Evolutionary conservation across 2,113 vertebrate genomes (phyloP).

Genomic region (Myotis lucifugus): DNA sequence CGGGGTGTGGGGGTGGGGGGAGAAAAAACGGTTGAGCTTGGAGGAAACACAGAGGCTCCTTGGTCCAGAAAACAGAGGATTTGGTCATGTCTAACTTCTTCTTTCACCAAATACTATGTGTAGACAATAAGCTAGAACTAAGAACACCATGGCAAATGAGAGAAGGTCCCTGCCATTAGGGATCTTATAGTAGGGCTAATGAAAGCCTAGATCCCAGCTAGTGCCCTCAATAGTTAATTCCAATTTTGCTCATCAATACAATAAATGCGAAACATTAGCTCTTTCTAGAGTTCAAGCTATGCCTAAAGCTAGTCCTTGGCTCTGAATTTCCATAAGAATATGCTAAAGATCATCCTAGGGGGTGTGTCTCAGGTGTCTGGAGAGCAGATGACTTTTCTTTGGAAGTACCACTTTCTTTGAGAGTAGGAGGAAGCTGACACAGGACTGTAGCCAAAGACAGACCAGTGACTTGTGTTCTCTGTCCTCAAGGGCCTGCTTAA

Average conservation of each 20-base stretch:
- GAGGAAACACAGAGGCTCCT: neutral
- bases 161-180: neutral
- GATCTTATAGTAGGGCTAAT: neutral
- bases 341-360: neutral
- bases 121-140: neutral
- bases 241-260: neutral
- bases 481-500: neutral
- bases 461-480: no score
- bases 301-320: neutral
- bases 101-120: neutral
- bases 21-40: neutral
- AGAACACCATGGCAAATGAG: neutral
- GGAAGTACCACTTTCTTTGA: neutral
- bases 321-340: neutral
- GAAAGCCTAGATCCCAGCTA: neutral
- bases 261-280: neutral
- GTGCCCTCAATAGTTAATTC: neutral
- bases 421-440: neutral
- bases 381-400: neutral
- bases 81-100: neutral
- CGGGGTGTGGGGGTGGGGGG: accelerated
- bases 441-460: neutral
- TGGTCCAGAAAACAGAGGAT: neutral
- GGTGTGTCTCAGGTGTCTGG: neutral
- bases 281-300: neutral